These are phyloP conservation scores for Camptogramma bilineatum DNA, from an alignment of 2,888 invertebrate species.

Conservation along the genomic window DNA sequence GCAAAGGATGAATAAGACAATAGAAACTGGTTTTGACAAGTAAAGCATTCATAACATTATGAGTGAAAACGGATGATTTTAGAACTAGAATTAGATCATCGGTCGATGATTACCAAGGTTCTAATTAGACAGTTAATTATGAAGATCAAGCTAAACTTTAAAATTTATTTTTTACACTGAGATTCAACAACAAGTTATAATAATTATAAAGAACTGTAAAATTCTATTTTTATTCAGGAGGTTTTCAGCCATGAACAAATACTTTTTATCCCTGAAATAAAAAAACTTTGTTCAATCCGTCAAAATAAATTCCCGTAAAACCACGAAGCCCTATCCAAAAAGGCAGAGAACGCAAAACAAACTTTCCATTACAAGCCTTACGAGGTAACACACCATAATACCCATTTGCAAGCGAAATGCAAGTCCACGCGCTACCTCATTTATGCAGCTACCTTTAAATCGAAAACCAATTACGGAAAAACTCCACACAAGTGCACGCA, in stretches of 20 bases:
- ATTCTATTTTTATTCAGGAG: no score
- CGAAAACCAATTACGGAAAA: slow-evolving; percentile 84
- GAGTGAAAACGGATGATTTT: no score
- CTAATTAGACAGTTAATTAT: no score
- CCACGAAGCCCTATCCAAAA: not conserved
- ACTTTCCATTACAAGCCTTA: slow-evolving; percentile 24
- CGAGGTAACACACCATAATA: slow-evolving; percentile 40
- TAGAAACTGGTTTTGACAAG: not conserved
- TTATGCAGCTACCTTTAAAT: slow-evolving; percentile 64
- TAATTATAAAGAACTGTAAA: no score
- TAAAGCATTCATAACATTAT: not conserved
- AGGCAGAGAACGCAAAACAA: slow-evolving; percentile 2
- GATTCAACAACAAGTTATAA: no score
- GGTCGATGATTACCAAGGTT: no score
- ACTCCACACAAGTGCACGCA: slow-evolving; percentile 65
- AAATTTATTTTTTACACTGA: no score
- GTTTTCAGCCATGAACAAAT: no score
- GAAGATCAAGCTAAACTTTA: no score
- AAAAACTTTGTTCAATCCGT: not conserved
- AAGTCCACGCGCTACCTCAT: slow-evolving; percentile 49
- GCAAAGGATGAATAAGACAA: not conserved
- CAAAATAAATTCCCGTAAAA: not conserved
- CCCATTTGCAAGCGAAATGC: slow-evolving; percentile 42
- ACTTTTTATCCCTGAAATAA: not conserved
- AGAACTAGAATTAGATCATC: no score